phyloP scores from a whole-genome alignment of 2,113 vertebrate genomes.

The Tragulus kanchil region DNA sequence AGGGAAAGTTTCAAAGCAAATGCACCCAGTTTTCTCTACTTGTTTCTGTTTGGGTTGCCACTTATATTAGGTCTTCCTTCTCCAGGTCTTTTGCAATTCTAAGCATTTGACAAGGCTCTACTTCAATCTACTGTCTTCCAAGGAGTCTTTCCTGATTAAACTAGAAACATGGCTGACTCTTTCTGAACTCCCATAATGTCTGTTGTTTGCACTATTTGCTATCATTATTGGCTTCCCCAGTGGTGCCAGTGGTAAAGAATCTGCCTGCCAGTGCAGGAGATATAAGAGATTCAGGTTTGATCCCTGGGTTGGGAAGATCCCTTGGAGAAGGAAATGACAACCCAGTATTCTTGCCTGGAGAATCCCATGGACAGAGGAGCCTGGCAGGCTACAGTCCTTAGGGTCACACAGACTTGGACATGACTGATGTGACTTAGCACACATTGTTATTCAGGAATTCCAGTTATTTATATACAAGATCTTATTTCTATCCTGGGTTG shows the following conservation, averaged over 20 bases:
- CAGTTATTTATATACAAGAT: not conserved
- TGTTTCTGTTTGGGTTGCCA: not conserved
- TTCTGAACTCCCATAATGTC: not conserved
- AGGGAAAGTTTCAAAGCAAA: constrained; percentile 66
- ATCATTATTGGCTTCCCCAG: not conserved
- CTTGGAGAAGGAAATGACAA: not conserved
- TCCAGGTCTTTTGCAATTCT: not conserved
- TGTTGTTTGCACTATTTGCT: not conserved
- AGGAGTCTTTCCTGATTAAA: not conserved
- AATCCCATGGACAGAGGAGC: not conserved
- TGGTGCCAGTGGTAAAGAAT: not conserved
- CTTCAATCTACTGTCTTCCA: not conserved
- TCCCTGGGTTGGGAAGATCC: not conserved
- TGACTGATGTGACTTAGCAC: not conserved
- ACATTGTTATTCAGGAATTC: not conserved
- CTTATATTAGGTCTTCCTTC: not conserved
- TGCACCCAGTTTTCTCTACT: not conserved
- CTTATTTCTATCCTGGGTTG: not conserved
- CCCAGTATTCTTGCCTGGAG: not conserved
- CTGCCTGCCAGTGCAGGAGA: not conserved
- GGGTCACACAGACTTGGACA: not conserved
- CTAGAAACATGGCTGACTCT: not conserved
- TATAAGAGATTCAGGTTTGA: not conserved
- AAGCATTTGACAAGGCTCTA: not conserved
- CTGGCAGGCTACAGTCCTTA: not conserved